Evolutionary conservation across 2,113 vertebrate genomes (phyloP), one percentile per base, ranked within the genome.

Genomic region (Phyllostomus discolor): DNA sequence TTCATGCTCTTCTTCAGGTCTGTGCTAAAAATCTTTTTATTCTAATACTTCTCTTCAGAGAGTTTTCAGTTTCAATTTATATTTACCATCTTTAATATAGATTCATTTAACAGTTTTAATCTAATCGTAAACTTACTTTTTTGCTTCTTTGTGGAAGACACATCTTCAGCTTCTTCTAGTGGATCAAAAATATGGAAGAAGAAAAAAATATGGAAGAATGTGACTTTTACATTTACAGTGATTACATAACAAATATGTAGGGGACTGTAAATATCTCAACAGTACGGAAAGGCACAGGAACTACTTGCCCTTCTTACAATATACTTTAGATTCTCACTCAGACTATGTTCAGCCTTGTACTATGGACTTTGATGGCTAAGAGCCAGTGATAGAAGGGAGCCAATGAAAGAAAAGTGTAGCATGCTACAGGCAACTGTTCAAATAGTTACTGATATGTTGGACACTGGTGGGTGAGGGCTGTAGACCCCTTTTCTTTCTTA

Each of bases 41-140:
- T 90, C 1, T 64, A 83, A 91, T 94, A n/a, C 19, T 89, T 38
- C 4, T 4, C 75, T 72, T 90, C 78, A 90, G 14, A 33, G 31
- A 66, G 14, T 22, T 17, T 64, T 22, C 82, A 86, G 54, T 72
- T 88, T 57, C 92, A 89, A 38, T 54, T 83, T 76, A 31, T 70
- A 48, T 14, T 19, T 17, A 26, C 2, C 2, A 35, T 79, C 2
- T 85, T 64, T 3, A 50, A 81, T 48, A 73, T 17, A 94, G 76
- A 85, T 5, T 82, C 9, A 94, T 22, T 75, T 46, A 87, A 76
- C 35, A 80, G 1, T 22, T 91, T 81, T 54, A 92, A 84, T 35
- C 38, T 95, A 93, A 70, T n/a, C 93, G 64, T 12, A 90, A 96
- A 59, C 93, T 97, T 72, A 98, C 87, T 31, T 97, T 97, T 98